Conservation (phyloP, 2,797 vertebrate species). For the Pantherophis vulpinus region DNA sequence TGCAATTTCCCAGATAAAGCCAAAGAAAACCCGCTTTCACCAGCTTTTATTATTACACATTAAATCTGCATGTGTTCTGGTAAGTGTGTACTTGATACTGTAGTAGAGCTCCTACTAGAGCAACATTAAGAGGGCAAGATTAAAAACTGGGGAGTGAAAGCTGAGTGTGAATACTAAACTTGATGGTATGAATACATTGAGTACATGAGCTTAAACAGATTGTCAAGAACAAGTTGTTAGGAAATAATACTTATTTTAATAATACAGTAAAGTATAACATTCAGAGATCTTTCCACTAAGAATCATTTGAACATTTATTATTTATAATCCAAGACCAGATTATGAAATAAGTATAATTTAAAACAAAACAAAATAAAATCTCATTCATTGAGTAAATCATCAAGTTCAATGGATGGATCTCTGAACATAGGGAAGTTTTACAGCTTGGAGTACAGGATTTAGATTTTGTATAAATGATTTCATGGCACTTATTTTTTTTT, state of each 20-base stretch:
- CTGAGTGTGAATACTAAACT: not conserved
- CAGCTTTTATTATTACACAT: conserved; percentile 15
- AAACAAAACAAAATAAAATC: not conserved
- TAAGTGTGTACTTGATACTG: not conserved
- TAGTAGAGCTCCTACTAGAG: not conserved
- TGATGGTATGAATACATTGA: not conserved
- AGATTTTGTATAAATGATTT: not conserved
- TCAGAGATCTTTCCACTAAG: not conserved
- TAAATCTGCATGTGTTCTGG: not conserved
- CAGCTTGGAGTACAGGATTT: not conserved
- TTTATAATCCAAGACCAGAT: not conserved
- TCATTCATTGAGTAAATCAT: not conserved
- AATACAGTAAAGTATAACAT: not conserved
- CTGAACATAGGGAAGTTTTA: not conserved
- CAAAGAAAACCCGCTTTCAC: not conserved
- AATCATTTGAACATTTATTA: not conserved
- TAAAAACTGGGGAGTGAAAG: not conserved
- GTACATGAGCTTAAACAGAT: not conserved
- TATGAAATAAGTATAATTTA: not conserved
- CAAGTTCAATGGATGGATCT: not conserved
- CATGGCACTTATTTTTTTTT: not conserved
- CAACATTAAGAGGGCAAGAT: not conserved
- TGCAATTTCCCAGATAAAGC: conserved; percentile 13
- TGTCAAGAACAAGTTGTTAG: not conserved
- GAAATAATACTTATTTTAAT: not conserved